These are phyloP conservation scores for Drosophila cognata DNA, from an alignment of 2,888 invertebrate species.

Conservation along the genomic window DNA sequence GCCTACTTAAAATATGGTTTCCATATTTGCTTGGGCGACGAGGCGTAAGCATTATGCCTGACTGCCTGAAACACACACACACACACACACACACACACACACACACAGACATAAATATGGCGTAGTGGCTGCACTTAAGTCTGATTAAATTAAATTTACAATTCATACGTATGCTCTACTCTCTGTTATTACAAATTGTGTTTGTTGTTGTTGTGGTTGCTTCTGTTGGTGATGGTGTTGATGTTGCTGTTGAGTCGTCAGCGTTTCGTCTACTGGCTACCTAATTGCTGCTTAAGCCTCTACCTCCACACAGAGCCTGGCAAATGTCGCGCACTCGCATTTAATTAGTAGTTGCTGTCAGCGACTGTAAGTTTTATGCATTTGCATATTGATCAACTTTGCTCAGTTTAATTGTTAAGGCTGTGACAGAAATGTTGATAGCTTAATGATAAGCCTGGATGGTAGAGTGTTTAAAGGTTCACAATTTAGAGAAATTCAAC, in stretches of 20 bases:
- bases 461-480: neutral
- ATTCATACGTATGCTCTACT: conserved; percentile 56
- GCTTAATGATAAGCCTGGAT: conserved; percentile 4
- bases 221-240: neutral
- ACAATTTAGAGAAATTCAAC: neutral
- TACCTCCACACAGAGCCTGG: neutral
- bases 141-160: conserved; percentile 75
- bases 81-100: conserved; percentile 18
- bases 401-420: neutral
- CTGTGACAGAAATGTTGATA: conserved; percentile 1
- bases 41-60: conserved; percentile 54
- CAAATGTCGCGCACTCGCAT: conserved; percentile 3
- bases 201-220: conserved; percentile 6
- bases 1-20: conserved; percentile 22
- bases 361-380: neutral
- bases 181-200: conserved; percentile 23
- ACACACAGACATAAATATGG: conserved; percentile 14
- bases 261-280: conserved; percentile 13
- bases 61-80: conserved; percentile 7
- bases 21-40: conserved; percentile 56
- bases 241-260: conserved; percentile 7
- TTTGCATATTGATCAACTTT: conserved; percentile 24
- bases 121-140: conserved; percentile 62
- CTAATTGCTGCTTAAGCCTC: conserved; percentile 19
- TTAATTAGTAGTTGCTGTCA: conserved; percentile 19